Percentiles rank a stretch among this genome's conserved stretches.
phyloP scores from a whole-genome alignment of 2,797 vertebrate species.

The Columba guinea region DNA sequence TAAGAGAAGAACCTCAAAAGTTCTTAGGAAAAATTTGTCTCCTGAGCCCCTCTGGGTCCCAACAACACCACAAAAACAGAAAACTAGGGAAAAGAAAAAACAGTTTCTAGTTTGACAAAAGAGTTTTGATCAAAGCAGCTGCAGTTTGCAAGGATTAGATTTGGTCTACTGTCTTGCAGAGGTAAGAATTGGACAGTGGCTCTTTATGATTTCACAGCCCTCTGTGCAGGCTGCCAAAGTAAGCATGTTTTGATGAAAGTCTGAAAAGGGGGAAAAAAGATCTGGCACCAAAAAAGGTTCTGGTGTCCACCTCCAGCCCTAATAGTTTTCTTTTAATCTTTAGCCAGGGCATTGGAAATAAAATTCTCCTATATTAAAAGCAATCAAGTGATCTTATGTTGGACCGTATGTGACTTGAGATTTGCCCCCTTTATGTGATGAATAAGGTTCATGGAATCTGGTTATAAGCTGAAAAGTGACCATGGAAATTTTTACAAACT shows the following conservation, averaged over 20 bases:
- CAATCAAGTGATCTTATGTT: background rate
- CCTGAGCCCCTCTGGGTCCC: background rate
- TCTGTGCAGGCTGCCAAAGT: slow-evolving; percentile 54
- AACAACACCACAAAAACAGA: background rate
- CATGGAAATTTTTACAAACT: slow-evolving; percentile 52
- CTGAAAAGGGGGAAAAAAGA: slow-evolving; percentile 18
- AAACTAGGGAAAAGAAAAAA: background rate
- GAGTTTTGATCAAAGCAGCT: slow-evolving; percentile 34
- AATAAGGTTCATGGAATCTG: slow-evolving; percentile 34
- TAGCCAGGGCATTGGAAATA: slow-evolving; percentile 28
- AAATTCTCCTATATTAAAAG: slow-evolving; percentile 7
- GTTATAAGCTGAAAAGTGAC: slow-evolving; percentile 12
- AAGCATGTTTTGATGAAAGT: slow-evolving; percentile 68
- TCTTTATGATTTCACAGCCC: slow-evolving; percentile 59
- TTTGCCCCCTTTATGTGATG: slow-evolving; percentile 31
- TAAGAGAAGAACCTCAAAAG: background rate
- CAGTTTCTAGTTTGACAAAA: background rate
- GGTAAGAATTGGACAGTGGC: slow-evolving; percentile 50
- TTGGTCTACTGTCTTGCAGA: slow-evolving; percentile 54
- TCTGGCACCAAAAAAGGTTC: slow-evolving; percentile 30
- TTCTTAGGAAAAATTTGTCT: background rate
- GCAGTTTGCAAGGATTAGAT: slow-evolving; percentile 32
- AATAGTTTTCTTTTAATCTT: slow-evolving; percentile 64
- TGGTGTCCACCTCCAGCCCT: slow-evolving; percentile 43
- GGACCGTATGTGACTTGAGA: background rate